Conservation (phyloP, 2,113 vertebrate species). For the Xiphorhynchus elegans region DNA sequence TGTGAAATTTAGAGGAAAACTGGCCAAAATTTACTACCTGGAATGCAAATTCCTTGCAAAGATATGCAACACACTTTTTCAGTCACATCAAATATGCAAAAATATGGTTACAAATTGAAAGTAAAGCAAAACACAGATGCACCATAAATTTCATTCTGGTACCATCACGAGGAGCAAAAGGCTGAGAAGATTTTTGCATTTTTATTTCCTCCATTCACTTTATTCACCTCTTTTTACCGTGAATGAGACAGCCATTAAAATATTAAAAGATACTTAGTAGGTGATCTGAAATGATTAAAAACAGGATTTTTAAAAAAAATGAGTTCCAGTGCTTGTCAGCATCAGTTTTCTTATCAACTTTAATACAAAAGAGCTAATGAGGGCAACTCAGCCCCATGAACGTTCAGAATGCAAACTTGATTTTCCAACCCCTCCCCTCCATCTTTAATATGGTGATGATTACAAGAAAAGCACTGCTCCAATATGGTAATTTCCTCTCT, state of each 20-base stretch:
- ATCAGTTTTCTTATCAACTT: slow-evolving; percentile 12
- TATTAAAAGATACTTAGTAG: slow-evolving; percentile 23
- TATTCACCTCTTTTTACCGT: background rate
- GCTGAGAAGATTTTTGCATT: background rate
- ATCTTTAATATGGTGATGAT: slow-evolving; percentile 39
- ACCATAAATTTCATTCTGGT: background rate
- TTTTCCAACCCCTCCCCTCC: slow-evolving; percentile 23
- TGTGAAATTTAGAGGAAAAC: background rate
- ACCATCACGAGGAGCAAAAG: background rate
- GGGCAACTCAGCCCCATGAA: background rate
- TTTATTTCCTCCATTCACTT: slow-evolving; percentile 8
- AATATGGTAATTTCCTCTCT: slow-evolving; percentile 50
- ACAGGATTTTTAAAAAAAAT: background rate
- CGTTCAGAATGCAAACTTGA: slow-evolving; percentile 19
- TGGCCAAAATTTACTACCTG: background rate
- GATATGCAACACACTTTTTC: background rate
- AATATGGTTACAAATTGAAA: background rate
- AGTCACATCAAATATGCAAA: background rate
- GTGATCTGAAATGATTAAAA: slow-evolving; percentile 23
- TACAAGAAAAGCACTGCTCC: slow-evolving; percentile 20
- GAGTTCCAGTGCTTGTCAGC: slow-evolving; percentile 4
- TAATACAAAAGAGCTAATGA: slow-evolving; percentile 24
- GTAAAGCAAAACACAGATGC: background rate
- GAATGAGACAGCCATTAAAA: slow-evolving; percentile 20
- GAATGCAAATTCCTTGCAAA: background rate